Evolutionary conservation across 1,140 invertebrate genomes (phyloP), one percentile per base, ranked within the genome.

Genomic region (Drosophila lacteicornis): DNA sequence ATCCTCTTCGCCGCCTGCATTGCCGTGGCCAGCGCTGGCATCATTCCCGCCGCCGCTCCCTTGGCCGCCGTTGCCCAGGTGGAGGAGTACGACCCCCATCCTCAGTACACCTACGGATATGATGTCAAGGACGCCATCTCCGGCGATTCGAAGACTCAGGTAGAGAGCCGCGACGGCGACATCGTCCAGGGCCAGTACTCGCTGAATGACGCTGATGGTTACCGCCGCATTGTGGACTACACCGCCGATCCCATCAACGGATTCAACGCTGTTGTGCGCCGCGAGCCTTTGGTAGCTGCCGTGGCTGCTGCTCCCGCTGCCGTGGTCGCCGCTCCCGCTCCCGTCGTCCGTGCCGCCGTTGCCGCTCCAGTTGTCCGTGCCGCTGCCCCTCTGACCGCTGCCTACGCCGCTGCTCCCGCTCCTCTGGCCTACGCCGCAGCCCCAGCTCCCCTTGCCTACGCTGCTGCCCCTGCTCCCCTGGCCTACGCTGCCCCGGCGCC

Each of bases 21-120:
- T 19, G 91, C 91, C 46, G 91, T 92, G 57, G 80, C 85, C 70
- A 90, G 79, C 65, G 91, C 91, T 61, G 91, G 91, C 43, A 33
- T 92, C 36, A 80, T 92, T 25, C 90, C 92, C 56, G 92, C 91
- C 7, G 92, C 92, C 12, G 88, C 92, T 1, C 93, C 93, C 5
- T 60, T 92, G 43, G 82, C 85, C 33, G 80, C 92, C 47, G 91
- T 93, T 5, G 93, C 93, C 30, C 92, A 94, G 43, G 92, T 93
- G 4, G 94, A 94, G 59, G 94, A 94, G 33, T 94, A 94, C 85
- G 94, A 94, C 40, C 94, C 94, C 9, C 95, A 95, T 79, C 95
- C 95, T 27, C 95, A 95, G 69, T 96, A 96, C 92, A 94, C 94
- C 58, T 96, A 95, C 80, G 94, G 94, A 45, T 96, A 96, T 76